Conservation (phyloP, 2,113 vertebrate genomes). For the Nothobranchius kuhntae region DNA sequence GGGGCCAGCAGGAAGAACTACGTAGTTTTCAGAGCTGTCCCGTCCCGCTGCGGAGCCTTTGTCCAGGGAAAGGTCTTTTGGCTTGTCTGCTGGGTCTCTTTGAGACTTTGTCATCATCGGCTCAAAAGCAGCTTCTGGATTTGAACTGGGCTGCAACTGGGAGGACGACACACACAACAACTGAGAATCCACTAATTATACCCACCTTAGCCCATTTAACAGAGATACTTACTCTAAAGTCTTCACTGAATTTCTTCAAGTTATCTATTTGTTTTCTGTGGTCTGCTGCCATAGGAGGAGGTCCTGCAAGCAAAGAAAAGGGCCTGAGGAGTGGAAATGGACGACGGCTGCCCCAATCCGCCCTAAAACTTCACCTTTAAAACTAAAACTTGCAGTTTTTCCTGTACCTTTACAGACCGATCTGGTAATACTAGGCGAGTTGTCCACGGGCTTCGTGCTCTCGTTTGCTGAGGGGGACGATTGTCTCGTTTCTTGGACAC, state of each 20-base stretch:
- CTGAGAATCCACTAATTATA: too few species aligned
- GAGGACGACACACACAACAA: background rate
- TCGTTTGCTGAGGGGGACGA: slow-evolving; percentile 90
- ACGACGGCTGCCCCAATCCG: background rate
- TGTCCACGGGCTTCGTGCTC: slow-evolving; percentile 88
- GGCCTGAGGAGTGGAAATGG: background rate
- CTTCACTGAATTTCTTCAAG: slow-evolving; percentile 98
- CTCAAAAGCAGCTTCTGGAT: slow-evolving; percentile 87
- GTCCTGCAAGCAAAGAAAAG: slow-evolving; percentile 72
- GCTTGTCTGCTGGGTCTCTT: slow-evolving; percentile 88
- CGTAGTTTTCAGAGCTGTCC: slow-evolving; percentile 51
- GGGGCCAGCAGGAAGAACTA: slow-evolving; percentile 35
- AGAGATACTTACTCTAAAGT: slow-evolving; percentile 91
- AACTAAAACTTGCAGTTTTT: background rate
- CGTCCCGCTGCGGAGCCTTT: slow-evolving; percentile 76
- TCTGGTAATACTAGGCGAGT: slow-evolving; percentile 87
- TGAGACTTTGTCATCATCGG: slow-evolving; percentile 87
- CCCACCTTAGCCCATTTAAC: background rate
- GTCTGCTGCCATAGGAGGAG: slow-evolving; percentile 89
- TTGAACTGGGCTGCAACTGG: slow-evolving; percentile 94
- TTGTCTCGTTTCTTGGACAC: slow-evolving; percentile 92
- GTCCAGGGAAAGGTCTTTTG: slow-evolving; percentile 88
- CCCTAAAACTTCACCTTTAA: background rate
- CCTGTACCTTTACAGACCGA: slow-evolving; percentile 90
- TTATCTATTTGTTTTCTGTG: slow-evolving; percentile 99